These are phyloP conservation scores for Elmis aenea DNA, from an alignment of 2,888 invertebrate species.

Conservation along the genomic window DNA sequence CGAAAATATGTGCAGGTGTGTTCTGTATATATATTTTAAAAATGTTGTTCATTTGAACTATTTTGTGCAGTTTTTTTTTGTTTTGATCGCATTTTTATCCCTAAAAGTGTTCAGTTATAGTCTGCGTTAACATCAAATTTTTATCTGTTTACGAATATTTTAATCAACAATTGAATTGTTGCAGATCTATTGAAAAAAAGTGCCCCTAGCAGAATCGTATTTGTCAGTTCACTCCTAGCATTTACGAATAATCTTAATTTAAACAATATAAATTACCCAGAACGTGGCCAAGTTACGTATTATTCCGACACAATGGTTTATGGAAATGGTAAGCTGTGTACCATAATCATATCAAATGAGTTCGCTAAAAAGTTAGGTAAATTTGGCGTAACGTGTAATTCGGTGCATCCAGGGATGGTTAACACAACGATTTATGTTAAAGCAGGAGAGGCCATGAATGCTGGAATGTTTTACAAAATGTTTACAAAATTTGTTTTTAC, in stretches of 20 bases:
- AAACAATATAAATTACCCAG: constrained; percentile 20
- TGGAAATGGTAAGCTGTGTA: constrained; percentile 40
- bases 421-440: constrained; percentile 27
- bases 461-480: no score
- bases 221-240: constrained; percentile 28
- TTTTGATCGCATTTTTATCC: no score
- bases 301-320: constrained; percentile 20
- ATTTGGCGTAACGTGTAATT: constrained; percentile 38
- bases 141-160: no score
- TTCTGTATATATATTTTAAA: no score
- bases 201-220: constrained; percentile 28
- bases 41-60: no score
- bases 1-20: no score
- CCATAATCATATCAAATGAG: constrained; percentile 38
- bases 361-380: constrained; percentile 36
- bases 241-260: constrained; percentile 18
- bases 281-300: not conserved
- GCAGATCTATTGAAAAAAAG: constrained; percentile 49
- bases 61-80: no score
- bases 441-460: no score
- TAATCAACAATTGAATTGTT: no score
- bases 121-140: no score
- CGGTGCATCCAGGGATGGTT: constrained; percentile 41
- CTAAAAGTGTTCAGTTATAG: no score
- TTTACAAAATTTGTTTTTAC: no score